Evolutionary conservation across 2,797 vertebrate genomes (phyloP).

Genomic region (Semaprochilodus insignis): DNA sequence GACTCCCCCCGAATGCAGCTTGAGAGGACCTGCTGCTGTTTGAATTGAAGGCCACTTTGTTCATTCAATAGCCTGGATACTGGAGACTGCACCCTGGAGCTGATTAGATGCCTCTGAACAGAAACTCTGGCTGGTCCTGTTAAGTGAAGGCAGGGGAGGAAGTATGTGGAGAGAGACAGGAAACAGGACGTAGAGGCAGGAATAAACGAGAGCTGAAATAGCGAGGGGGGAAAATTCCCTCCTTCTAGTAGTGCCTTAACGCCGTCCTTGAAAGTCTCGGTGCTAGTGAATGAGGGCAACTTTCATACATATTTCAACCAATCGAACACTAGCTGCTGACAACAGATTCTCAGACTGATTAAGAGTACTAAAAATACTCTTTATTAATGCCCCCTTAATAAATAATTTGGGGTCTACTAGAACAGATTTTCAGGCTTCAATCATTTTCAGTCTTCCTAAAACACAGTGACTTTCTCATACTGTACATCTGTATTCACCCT

Average conservation of each 20-base stretch:
- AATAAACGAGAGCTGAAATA: constrained; percentile 76
- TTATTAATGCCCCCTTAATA: too few species aligned
- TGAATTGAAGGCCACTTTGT: constrained; percentile 14
- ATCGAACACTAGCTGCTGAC: not conserved
- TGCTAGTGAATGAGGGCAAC: not conserved
- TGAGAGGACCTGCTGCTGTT: not conserved
- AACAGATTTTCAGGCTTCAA: too few species aligned
- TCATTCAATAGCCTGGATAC: not conserved
- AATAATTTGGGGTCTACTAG: too few species aligned
- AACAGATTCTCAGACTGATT: not conserved
- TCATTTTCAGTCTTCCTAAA: too few species aligned
- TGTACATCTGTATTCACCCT: too few species aligned
- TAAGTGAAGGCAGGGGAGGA: constrained; percentile 69
- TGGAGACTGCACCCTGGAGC: constrained; percentile 33
- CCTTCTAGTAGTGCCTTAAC: constrained; percentile 56
- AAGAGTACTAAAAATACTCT: too few species aligned
- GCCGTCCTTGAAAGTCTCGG: constrained; percentile 56
- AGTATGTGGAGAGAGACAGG: constrained; percentile 72
- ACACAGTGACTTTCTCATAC: too few species aligned
- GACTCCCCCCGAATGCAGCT: not conserved
- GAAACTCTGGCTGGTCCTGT: constrained; percentile 30
- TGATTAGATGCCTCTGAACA: constrained; percentile 32
- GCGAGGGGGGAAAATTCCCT: constrained; percentile 66
- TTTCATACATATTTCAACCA: constrained; percentile 2
- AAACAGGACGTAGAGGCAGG: constrained; percentile 75